Conservation (phyloP, 2,888 invertebrate genomes). For the Ferrisia virgata region DNA sequence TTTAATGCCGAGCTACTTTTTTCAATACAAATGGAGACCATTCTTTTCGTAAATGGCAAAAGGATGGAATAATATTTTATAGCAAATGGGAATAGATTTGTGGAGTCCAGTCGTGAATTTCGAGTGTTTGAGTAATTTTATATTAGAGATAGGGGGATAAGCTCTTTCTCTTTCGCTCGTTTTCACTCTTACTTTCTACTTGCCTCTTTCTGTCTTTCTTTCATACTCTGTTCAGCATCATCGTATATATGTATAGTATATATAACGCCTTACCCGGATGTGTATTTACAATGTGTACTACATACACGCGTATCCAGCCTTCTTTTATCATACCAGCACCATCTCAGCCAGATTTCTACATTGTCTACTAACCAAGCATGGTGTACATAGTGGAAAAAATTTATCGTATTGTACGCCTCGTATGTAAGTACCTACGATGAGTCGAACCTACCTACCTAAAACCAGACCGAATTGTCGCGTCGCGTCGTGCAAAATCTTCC, state of each 20-base stretch:
- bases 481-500: too few relatives aligned
- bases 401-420: not conserved
- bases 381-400: not conserved
- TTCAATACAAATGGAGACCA: slow-evolving; percentile 29
- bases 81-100: slow-evolving; percentile 32
- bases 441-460: not conserved
- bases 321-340: not conserved
- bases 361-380: not conserved
- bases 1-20: slow-evolving; percentile 27
- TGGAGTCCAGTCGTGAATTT: slow-evolving; percentile 31
- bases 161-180: not conserved
- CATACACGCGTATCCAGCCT: not conserved
- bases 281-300: slow-evolving; percentile 19
- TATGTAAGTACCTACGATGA: not conserved
- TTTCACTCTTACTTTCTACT: not conserved
- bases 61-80: slow-evolving; percentile 33
- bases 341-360: not conserved
- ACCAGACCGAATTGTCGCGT: not conserved
- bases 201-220: not conserved
- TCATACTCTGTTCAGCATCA: not conserved
- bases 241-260: not conserved
- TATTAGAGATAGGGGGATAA: not conserved
- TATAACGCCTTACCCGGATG: not conserved
- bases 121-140: slow-evolving; percentile 5
- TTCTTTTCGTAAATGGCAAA: slow-evolving; percentile 30